These are phyloP conservation scores for Helogale parvula DNA, from an alignment of 2,113 vertebrate genomes.

Conservation along the genomic window DNA sequence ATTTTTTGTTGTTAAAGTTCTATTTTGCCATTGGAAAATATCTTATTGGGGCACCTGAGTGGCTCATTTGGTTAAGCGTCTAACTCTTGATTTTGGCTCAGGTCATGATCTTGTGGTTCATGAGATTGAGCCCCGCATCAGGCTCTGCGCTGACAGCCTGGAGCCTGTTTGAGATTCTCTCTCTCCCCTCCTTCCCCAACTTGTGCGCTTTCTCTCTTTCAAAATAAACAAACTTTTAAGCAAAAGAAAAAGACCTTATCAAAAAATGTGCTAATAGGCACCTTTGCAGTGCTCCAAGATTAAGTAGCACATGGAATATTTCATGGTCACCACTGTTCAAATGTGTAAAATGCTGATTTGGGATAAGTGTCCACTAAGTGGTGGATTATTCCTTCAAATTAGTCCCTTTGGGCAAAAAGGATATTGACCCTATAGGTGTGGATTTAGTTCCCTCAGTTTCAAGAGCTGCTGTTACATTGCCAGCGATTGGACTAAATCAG, in stretches of 20 bases:
- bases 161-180: too few relatives aligned
- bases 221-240: too few relatives aligned
- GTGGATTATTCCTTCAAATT: background rate
- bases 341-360: background rate
- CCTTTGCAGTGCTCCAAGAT: background rate
- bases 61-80: too few relatives aligned
- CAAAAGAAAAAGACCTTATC: background rate
- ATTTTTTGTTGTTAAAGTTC: background rate
- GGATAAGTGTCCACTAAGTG: background rate
- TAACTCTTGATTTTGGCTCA: too few relatives aligned
- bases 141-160: too few relatives aligned
- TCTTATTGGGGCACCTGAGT: background rate
- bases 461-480: slow-evolving; percentile 27
- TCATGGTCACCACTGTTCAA: background rate
- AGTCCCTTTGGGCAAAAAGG: background rate
- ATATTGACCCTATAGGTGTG: background rate
- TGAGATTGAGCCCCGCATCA: too few relatives aligned
- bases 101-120: too few relatives aligned
- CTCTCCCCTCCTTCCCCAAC: too few relatives aligned
- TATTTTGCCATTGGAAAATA: background rate
- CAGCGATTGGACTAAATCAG: background rate
- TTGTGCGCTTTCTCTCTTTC: too few relatives aligned
- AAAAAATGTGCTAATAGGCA: background rate
- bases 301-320: background rate
- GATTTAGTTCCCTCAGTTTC: background rate